phyloP scores from a whole-genome alignment of 2,797 vertebrate species.

The Chiroxiphia lanceolata region DNA sequence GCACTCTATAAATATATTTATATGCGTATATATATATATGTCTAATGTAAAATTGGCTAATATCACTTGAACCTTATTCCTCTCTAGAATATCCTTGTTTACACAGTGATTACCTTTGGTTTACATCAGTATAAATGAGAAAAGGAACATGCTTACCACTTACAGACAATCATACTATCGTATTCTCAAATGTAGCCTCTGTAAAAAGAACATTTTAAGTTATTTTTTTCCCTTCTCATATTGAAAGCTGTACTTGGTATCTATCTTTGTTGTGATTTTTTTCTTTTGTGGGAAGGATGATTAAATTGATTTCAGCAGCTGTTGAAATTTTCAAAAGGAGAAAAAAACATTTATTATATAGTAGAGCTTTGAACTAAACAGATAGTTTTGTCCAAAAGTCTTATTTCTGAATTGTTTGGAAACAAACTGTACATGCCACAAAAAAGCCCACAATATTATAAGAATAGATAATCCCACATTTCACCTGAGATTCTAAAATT shows the following conservation, averaged over 20 bases:
- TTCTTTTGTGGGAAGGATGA: background rate
- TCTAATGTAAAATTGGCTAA: background rate
- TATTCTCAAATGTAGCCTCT: background rate
- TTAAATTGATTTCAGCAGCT: background rate
- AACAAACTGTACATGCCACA: background rate
- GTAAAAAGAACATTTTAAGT: background rate
- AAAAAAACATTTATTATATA: background rate
- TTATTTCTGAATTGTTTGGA: background rate
- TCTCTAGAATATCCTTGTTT: background rate
- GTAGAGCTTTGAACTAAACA: background rate
- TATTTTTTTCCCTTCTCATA: background rate
- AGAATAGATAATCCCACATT: background rate
- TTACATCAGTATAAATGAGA: background rate
- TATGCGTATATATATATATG: background rate
- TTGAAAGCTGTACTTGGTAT: background rate
- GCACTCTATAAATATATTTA: background rate
- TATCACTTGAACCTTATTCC: background rate
- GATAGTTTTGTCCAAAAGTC: background rate
- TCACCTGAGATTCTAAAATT: background rate
- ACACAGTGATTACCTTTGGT: background rate
- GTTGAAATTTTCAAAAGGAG: background rate
- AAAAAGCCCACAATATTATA: accelerated
- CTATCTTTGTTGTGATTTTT: background rate
- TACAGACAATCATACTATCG: background rate
- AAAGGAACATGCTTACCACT: background rate